Evolutionary conservation across 2,113 vertebrate genomes (phyloP), one percentile per base, ranked within the genome.

Genomic region (Marmota monax): DNA sequence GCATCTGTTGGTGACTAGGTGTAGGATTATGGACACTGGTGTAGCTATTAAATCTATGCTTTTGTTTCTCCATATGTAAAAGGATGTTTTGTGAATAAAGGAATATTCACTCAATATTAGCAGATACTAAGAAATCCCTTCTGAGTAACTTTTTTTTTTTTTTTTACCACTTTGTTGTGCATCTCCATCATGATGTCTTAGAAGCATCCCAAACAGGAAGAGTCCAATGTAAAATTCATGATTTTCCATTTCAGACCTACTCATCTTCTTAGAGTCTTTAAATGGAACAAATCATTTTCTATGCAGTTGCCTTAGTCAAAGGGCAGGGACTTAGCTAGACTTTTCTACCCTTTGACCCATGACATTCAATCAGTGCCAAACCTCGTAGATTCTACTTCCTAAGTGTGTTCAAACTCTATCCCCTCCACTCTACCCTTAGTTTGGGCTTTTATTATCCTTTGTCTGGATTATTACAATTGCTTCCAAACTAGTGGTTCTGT

Each of bases 101-200:
- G n/a, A 53, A 63, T 78, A 23, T 85, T 34, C 65, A 25, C 58
- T 37, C 78, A 32, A 73, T 67, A 45, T 61, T 74, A 90, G n/a
- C n/a, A 73, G 27, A 84, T 42, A 29, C 63, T 67, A 78, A 87
- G 17, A 83, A 73, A 83, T 86, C 69, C 51, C 42, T 90, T 94
- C 39, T 88, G 73, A 76, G 74, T 25, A 45, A 39, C 16, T 72
- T 23, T 17, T 61, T 79, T 72, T 78, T 84, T 67, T 84, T 67
- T 51, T 12, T 23, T 65, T 22, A 13, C 29, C 16, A 63, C 23
- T 11, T 56, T 74, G 34, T 58, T 92, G 11, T 37, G 3, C 3
- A 45, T 42, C 25, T 85, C 69, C n/a, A 73, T 48, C 16, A 37
- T 42, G 73, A 7, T 58, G 5, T 82, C 80, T 78, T 70, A 86